Conservation (phyloP, 2,113 vertebrate species). For the Ptychochromis oligacanthus region DNA sequence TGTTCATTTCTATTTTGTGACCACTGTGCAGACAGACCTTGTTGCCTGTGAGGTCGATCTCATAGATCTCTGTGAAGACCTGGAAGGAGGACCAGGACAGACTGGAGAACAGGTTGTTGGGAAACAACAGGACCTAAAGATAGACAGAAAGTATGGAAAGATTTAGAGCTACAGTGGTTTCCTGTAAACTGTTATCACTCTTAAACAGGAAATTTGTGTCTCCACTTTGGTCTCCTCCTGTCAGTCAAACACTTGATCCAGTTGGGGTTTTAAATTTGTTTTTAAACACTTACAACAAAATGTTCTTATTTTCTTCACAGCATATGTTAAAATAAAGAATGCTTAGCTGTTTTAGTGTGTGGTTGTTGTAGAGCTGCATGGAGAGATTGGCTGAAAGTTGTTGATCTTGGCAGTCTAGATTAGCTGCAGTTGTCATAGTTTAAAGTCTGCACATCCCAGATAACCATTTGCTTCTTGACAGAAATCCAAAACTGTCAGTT, state of each 20-base stretch:
- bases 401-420: rapidly evolving
- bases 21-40: conserved; percentile 7
- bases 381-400: rapidly evolving
- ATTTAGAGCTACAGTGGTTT: background rate
- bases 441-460: background rate
- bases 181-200: background rate
- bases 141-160: background rate
- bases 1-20: background rate
- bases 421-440: background rate
- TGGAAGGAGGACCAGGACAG: conserved; percentile 73
- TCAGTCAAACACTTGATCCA: background rate
- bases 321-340: background rate
- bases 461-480: background rate
- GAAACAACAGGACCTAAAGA: conserved; percentile 68
- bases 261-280: rapidly evolving
- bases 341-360: background rate
- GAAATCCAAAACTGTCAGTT: background rate
- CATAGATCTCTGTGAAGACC: conserved; percentile 62
- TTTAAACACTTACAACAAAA: background rate
- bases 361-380: background rate
- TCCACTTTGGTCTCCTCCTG: background rate
- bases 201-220: background rate
- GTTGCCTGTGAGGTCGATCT: conserved; percentile 76
- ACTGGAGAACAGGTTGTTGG: conserved; percentile 66
- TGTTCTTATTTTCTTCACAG: background rate